phyloP scores from a whole-genome alignment of 1,140 invertebrate species.

The Heliconius congener region DNA sequence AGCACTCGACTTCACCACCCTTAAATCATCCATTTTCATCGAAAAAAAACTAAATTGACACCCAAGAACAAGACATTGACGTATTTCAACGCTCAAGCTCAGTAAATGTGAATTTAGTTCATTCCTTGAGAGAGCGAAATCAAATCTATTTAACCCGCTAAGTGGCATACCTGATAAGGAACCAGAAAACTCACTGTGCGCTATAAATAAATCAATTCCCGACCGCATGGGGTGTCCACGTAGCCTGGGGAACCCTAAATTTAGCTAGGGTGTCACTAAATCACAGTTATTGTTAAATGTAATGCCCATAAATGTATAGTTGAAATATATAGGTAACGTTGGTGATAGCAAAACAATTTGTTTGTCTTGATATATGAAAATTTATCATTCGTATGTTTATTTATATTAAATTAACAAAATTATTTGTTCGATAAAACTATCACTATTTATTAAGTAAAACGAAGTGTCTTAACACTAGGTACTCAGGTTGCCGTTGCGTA shows the following conservation, averaged over 20 bases:
- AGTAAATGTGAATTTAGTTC: constrained; percentile 9
- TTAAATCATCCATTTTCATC: neutral
- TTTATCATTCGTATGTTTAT: neutral
- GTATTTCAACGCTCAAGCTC: neutral
- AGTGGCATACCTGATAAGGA: constrained; percentile 54
- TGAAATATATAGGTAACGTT: neutral
- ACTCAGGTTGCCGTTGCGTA: too few relatives aligned
- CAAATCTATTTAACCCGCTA: constrained; percentile 50
- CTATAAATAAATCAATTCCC: constrained; percentile 71
- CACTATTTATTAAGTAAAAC: too few relatives aligned
- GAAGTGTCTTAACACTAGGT: too few relatives aligned
- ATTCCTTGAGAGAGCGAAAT: constrained; percentile 39
- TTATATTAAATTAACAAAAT: too few relatives aligned
- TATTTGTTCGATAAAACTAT: too few relatives aligned
- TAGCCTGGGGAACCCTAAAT: constrained; percentile 66
- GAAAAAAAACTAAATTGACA: neutral
- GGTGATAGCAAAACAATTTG: neutral
- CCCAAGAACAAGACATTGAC: neutral
- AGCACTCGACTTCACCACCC: neutral
- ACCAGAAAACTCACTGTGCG: constrained; percentile 52
- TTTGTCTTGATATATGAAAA: neutral
- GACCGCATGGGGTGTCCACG: constrained; percentile 66
- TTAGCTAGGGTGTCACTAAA: constrained; percentile 64
- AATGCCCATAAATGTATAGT: constrained; percentile 51
- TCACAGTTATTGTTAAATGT: constrained; percentile 68